Percentiles rank a stretch among this genome's conserved stretches.
phyloP scores from a whole-genome alignment of 2,113 vertebrate species.

The Labeo catla region DNA sequence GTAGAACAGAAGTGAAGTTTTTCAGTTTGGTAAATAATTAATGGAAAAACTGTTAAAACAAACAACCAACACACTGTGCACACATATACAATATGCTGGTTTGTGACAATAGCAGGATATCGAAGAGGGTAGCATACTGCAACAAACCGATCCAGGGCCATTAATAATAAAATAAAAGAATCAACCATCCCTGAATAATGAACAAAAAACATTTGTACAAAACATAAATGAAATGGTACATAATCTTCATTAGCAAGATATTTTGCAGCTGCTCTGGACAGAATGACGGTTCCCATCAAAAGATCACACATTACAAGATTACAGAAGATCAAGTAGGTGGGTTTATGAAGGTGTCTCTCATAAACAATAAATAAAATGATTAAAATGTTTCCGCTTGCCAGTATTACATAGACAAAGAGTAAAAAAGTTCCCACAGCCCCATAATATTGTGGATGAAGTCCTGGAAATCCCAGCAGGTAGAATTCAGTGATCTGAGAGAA shows the following conservation, averaged over 20 bases:
- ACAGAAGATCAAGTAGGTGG: slow-evolving; percentile 51
- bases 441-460: too few species aligned
- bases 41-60: background rate
- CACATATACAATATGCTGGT: background rate
- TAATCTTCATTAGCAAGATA: too few species aligned
- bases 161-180: too few species aligned
- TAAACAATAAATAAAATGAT: slow-evolving; percentile 38
- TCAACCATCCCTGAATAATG: background rate
- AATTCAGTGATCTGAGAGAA: too few species aligned
- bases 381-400: slow-evolving; percentile 41
- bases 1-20: background rate
- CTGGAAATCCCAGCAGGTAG: too few species aligned
- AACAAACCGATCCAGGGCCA: too few species aligned
- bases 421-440: too few species aligned
- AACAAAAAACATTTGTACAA: too few species aligned
- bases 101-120: background rate
- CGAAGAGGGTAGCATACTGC: too few species aligned
- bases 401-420: slow-evolving; percentile 36
- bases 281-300: background rate
- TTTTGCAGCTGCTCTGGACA: background rate
- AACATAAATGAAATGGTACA: too few species aligned
- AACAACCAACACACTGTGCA: background rate
- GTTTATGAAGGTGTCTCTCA: slow-evolving; percentile 49
- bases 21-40: background rate
- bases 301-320: slow-evolving; percentile 52